Evolutionary conservation across 37 sponge, comb jelly and placozoan species (phyloP).

Genomic region (Spongia lamella): DNA sequence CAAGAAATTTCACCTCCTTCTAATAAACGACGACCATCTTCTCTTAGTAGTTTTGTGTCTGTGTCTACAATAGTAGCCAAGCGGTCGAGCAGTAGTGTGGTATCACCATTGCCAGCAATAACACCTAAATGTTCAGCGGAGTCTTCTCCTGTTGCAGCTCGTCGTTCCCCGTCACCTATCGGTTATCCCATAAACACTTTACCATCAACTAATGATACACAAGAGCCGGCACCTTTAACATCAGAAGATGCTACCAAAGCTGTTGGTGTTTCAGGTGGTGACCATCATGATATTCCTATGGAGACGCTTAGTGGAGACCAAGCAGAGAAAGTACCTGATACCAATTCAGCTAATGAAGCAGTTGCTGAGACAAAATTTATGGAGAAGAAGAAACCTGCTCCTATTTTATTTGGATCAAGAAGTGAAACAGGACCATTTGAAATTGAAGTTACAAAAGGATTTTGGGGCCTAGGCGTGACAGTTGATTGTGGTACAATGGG

Average conservation of each 20-base stretch:
- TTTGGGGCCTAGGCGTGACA: constrained; percentile 61
- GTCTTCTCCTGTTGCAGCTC: background rate
- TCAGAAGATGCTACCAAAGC: no score
- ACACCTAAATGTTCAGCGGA: constrained; percentile 9
- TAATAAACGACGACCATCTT: background rate
- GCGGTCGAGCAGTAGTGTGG: background rate
- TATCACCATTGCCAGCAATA: background rate
- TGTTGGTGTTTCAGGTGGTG: no score
- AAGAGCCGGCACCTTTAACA: no score
- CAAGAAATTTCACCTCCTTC: background rate
- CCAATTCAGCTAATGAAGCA: no score
- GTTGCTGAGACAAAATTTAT: no score
- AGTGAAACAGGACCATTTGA: constrained; percentile 60
- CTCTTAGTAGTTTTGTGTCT: background rate
- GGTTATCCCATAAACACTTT: no score
- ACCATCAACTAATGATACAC: background rate
- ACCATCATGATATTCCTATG: no score
- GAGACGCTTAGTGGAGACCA: no score
- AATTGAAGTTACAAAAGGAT: constrained; percentile 58
- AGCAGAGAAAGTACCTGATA: no score
- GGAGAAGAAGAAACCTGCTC: background rate
- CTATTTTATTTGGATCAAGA: background rate
- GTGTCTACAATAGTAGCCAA: background rate
- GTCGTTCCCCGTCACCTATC: background rate
- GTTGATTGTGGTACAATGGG: constrained; percentile 36